A percentile compares a stretch with the other conserved stretches of the same genome.
Evolutionary conservation across 2,888 invertebrate species (phyloP).

Genomic region (Ariolimax columbianus): DNA sequence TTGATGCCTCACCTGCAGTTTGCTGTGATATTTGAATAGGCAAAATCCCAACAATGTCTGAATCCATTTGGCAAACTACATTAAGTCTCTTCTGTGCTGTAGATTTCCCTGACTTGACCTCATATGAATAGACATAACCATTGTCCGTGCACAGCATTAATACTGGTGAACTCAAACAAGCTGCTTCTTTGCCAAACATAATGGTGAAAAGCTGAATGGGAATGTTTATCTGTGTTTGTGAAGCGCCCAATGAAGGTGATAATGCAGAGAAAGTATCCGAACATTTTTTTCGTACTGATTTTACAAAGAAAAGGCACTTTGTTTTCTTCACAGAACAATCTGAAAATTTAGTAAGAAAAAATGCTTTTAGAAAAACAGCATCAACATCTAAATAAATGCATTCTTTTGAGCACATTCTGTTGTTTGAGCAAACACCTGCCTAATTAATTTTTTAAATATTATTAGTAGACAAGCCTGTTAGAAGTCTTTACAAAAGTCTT

Average conservation of each 20-base stretch:
- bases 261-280: background rate
- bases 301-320: conserved; percentile 11
- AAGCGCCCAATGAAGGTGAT: background rate
- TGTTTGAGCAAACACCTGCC: too few species aligned
- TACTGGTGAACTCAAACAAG: conserved; percentile 26
- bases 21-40: background rate
- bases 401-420: background rate
- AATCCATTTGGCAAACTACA: conserved; percentile 34
- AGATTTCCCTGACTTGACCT: conserved; percentile 5
- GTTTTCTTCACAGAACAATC: conserved; percentile 2
- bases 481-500: too few species aligned
- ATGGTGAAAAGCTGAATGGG: conserved; percentile 10
- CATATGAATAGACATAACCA: conserved; percentile 30
- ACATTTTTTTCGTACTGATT: background rate
- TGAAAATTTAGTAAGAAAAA: conserved; percentile 11
- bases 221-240: background rate
- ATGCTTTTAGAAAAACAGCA: background rate
- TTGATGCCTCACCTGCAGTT: background rate
- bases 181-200: conserved; percentile 38
- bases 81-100: background rate
- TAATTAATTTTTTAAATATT: too few species aligned
- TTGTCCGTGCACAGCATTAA: conserved; percentile 27
- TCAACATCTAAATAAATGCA: background rate
- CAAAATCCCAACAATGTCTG: conserved; percentile 12
- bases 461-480: too few species aligned